phyloP scores from a whole-genome alignment of 2,797 vertebrate genomes.

The Hippopotamyrus pictus region DNA sequence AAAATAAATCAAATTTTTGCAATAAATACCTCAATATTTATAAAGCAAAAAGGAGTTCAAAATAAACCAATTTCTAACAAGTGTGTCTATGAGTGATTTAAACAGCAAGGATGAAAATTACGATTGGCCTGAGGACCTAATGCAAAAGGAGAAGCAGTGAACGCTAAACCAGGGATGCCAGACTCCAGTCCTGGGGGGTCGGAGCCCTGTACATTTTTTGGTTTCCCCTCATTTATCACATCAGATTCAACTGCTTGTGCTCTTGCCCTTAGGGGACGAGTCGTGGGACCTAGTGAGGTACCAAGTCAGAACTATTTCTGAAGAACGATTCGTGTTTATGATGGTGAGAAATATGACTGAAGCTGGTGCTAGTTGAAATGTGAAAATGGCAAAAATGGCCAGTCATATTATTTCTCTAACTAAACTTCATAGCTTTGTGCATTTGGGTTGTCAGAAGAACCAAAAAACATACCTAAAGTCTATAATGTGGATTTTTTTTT shows the following conservation, averaged over 20 bases:
- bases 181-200: too few relatives aligned
- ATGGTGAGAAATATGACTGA: not conserved
- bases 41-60: not conserved
- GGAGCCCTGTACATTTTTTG: too few relatives aligned
- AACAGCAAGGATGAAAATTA: not conserved
- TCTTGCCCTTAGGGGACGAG: not conserved
- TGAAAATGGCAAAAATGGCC: not conserved
- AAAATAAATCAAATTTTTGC: not conserved
- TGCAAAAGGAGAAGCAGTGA: not conserved
- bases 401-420: not conserved
- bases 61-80: not conserved
- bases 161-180: too few relatives aligned
- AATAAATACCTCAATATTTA: not conserved
- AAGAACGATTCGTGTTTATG: not conserved
- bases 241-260: too few relatives aligned
- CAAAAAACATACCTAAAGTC: not conserved
- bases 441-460: not conserved
- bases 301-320: not conserved
- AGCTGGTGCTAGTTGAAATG: not conserved
- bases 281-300: not conserved
- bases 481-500: not conserved
- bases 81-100: not conserved
- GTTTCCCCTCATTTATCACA: too few relatives aligned
- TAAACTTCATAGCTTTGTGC: not conserved
- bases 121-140: not conserved